Base-by-base conservation (phyloP, 2,888 invertebrate species). In the Melikaiella ostensackeni region DNA sequence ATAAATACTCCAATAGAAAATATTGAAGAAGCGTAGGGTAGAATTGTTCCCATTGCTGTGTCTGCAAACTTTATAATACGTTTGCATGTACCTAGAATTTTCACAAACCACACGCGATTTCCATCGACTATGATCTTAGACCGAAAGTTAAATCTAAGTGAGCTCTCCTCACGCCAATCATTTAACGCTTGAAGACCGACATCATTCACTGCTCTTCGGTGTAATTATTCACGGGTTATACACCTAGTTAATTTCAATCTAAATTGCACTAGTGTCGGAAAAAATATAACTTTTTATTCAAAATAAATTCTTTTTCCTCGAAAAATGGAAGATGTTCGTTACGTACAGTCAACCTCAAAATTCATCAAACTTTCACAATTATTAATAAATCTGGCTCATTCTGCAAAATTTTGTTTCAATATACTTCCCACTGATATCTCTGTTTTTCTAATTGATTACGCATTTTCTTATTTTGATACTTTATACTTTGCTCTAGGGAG, bases 151-250 rank as follows among this genome's bases (percentile, higher is more conserved):
- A 46, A 70, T 33, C 13, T 19, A 42, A 63, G 24, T 42, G 42
- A 11, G 63, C 24, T 33, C 21, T 80, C 83, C 82, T 85, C 86
- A 82, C 83, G 83, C 78, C 42, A 84, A 79, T 79, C 77, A 81
- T 83, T 85, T 81, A 80, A 81, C 77, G 77, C 80, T 78, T 74
- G 70, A 79, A 79, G 79, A 75, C 61, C 63, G 50, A 27, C 38
- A n/a, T n/a, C 30, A 79, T 57, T 70, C 76, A 42, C 76, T 79
- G 76, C 16, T 73, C 27, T 42, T 46, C 50, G 66, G 55, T 33
- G n/a, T 63, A 42, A 42, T 75, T 78, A 77, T 77, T 76, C n/a
- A 55, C 21, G 42, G 21, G 46, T 63, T 75, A 76, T 75, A 38
- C 70, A 75, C 75, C 74, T 74, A 35, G 35, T 63, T 77, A 59